Base-by-base conservation (phyloP, 2,113 vertebrate species). In the Anarrhichthys ocellatus region DNA sequence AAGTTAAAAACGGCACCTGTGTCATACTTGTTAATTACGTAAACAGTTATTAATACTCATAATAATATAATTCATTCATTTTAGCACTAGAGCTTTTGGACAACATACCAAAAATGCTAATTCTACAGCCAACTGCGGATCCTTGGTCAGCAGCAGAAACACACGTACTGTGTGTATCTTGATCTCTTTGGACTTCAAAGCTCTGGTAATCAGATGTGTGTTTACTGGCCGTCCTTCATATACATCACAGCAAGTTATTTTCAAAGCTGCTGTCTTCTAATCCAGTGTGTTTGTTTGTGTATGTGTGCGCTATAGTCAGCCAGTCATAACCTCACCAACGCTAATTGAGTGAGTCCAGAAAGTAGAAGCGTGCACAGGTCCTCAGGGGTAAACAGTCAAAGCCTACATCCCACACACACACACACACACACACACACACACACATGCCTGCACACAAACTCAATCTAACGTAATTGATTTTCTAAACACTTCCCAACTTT, bases 371-470 rank as follows among this genome's bases (percentile, higher is more conserved):
- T 89, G 88, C 76, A 77, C 87, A 91, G 89, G 88, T 91, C 80
- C 73, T 85, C 13, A 82, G 89, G 91, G 82, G 77, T 89, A 93
- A 93, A 92, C 89, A 91, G 80, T 86, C 84, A 87, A 83, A 73
- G 58, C 36, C 73, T 42, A 42, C 77, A 82, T 36, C 84, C 63
- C 80, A 89, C 87, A 58, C 65, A 78, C 58, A 81, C 34, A 48
- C n/a, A 58, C 80, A 89, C 87, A 58, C 65, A 78, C 58, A 81
- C 34, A 48, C n/a, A 58, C 2, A 27, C 48, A 62, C 40, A 38
- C 62, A 80, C 27, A 63, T 34, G 27, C 54, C 56, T 42, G 38
- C 58, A 80, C 24, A 64, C 38, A 84, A 56, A 85, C 66, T 68
- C 83, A 82, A 75, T 78, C 82, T 52, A 76, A 86, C 27, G 17